Evolutionary conservation across 2,888 invertebrate genomes (phyloP), one percentile per base, ranked within the genome.

Genomic region (Trissonchulus sp.): DNA sequence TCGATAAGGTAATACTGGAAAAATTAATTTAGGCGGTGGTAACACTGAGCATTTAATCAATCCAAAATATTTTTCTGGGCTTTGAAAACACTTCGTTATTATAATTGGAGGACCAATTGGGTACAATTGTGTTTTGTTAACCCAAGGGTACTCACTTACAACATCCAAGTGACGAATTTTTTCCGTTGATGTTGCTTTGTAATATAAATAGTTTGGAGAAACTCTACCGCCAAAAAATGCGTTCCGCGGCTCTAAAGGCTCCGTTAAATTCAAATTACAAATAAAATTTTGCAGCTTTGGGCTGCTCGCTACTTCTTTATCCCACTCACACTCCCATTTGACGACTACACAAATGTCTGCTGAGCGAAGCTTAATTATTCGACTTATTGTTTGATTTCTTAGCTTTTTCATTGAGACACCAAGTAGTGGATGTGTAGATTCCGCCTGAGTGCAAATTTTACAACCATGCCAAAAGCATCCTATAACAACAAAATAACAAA

Each of bases 301-400:
- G 48, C 48, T 48, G 8, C 8, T n/a, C 33, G n/a, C 35, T 30
- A 34, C 35, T 34, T 15, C 35, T 3, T 8, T 30, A 30, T 69
- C 15, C 69, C 79, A 80, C 1, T 79, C 77, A 48, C 79, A 79
- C 68, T 80, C 81, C 81, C 80, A 81, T 15, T 76, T 79, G n/a
- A n/a, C n/a, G n/a, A n/a, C n/a, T n/a, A n/a, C n/a, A n/a, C n/a
- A n/a, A n/a, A n/a, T n/a, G n/a, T n/a, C n/a, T n/a, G n/a, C n/a
- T n/a, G n/a, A n/a, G n/a, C n/a, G n/a, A n/a, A n/a, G n/a, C n/a
- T n/a, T n/a, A n/a, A n/a, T n/a, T n/a, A n/a, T n/a, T n/a, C n/a
- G n/a, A n/a, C n/a, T n/a, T n/a, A n/a, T n/a, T n/a, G n/a, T n/a
- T n/a, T n/a, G n/a, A n/a, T n/a, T n/a, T n/a, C n/a, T n/a, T n/a